Evolutionary conservation across 1,140 invertebrate species (phyloP).

Genomic region (Camponotus floridanus): DNA sequence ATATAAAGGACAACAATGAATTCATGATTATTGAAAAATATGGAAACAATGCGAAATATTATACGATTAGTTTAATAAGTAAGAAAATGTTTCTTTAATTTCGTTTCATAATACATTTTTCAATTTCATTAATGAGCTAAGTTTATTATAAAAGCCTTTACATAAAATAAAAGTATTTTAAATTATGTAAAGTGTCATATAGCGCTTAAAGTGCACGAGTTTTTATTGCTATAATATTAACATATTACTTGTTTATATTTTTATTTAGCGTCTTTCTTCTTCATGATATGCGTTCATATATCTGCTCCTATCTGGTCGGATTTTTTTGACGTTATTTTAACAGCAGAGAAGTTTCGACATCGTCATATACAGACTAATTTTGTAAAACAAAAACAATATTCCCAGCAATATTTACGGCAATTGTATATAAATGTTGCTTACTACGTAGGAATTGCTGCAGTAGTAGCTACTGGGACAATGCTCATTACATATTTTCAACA

Average conservation of each 20-base stretch:
- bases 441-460: not conserved
- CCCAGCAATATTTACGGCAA: not conserved
- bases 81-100: not conserved
- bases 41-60: not conserved
- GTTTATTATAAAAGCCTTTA: too few relatives aligned
- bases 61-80: not conserved
- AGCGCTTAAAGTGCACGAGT: too few relatives aligned
- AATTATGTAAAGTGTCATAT: too few relatives aligned
- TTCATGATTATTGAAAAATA: not conserved
- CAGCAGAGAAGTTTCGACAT: not conserved
- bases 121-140: too few relatives aligned
- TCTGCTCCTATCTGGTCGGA: not conserved
- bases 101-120: too few relatives aligned
- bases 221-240: too few relatives aligned
- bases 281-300: not conserved
- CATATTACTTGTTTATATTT: not conserved
- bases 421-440: not conserved
- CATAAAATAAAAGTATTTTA: too few relatives aligned
- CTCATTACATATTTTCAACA: not conserved
- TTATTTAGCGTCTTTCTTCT: not conserved
- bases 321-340: not conserved
- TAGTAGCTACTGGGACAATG: not conserved
- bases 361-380: not conserved
- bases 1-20: not conserved
- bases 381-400: constrained; percentile 11